These are phyloP conservation scores for Drosophila trapezifrons DNA, from an alignment of 1,140 invertebrate genomes.

Conservation along the genomic window DNA sequence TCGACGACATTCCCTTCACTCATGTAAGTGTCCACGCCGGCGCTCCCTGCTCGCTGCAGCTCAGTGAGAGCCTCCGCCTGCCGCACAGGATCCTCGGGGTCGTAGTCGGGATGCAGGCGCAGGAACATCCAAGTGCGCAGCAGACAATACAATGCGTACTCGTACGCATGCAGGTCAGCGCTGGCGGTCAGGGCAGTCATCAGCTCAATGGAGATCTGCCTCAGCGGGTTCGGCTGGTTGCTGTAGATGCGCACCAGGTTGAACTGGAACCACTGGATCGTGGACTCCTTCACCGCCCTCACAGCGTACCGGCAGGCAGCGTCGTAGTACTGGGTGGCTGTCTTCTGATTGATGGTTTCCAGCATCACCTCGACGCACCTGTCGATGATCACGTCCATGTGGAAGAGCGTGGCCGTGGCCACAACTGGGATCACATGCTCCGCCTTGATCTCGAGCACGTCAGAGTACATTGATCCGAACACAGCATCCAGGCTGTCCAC, in stretches of 20 bases:
- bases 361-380: conserved; percentile 91
- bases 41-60: conserved; percentile 44
- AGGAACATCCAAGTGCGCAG: conserved; percentile 89
- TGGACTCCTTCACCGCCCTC: conserved; percentile 86
- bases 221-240: conserved; percentile 86
- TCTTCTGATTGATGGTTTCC: conserved; percentile 89
- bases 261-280: conserved; percentile 89
- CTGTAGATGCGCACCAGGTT: conserved; percentile 88
- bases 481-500: conserved; percentile 89
- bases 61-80: conserved; percentile 46
- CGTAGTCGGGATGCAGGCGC: conserved; percentile 76
- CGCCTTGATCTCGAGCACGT: conserved; percentile 90
- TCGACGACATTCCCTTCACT: conserved; percentile 60
- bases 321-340: conserved; percentile 89
- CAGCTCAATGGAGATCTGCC: conserved; percentile 87
- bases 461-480: conserved; percentile 91
- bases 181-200: conserved; percentile 88
- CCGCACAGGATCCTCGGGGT: conserved; percentile 68
- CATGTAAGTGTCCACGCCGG: conserved; percentile 60
- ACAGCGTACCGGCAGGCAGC: conserved; percentile 89
- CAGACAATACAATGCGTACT: conserved; percentile 91
- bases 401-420: conserved; percentile 91
- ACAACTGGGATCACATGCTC: conserved; percentile 89
- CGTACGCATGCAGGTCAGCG: conserved; percentile 89
- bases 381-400: conserved; percentile 90